phyloP scores from a whole-genome alignment of 1,140 invertebrate species.

The Drosophila nikananu region DNA sequence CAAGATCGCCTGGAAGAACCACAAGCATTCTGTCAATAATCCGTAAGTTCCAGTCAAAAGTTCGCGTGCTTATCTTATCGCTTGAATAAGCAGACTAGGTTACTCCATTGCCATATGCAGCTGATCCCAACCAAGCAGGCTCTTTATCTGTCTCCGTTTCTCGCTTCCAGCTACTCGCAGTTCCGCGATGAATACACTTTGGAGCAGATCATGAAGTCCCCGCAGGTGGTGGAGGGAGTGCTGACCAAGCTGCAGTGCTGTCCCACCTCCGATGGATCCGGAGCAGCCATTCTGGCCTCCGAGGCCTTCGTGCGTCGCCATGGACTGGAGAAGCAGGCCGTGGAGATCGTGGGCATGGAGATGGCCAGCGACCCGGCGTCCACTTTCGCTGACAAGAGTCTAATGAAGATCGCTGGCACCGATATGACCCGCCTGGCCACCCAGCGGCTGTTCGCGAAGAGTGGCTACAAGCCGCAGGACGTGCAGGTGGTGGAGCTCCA shows the following conservation, averaged over 20 bases:
- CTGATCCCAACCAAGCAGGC: constrained; percentile 85
- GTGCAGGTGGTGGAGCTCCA: constrained; percentile 99
- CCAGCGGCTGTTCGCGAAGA: constrained; percentile 92
- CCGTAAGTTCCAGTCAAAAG: constrained; percentile 88
- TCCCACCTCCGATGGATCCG: constrained; percentile 98
- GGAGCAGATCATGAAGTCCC: constrained; percentile 95
- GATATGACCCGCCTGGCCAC: constrained; percentile 97
- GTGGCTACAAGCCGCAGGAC: constrained; percentile 91
- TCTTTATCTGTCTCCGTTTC: constrained; percentile 21
- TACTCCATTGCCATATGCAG: background rate
- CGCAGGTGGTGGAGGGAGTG: constrained; percentile 94
- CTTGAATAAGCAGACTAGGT: constrained; percentile 91
- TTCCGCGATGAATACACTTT: constrained; percentile 95
- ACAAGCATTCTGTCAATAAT: constrained; percentile 98
- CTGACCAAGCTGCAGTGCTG: constrained; percentile 98
- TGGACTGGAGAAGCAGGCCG: constrained; percentile 93
- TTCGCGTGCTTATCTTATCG: constrained; percentile 53
- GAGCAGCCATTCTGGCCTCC: constrained; percentile 95
- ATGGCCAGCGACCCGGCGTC: constrained; percentile 96
- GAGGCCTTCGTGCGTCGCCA: constrained; percentile 95
- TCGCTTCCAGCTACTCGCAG: constrained; percentile 91
- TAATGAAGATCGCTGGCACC: constrained; percentile 97
- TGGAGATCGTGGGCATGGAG: constrained; percentile 98
- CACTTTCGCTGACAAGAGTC: constrained; percentile 92
- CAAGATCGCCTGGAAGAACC: constrained; percentile 99